Base-by-base conservation (phyloP, 2,797 vertebrate genomes). In the Schizopygopsis malacanthus region DNA sequence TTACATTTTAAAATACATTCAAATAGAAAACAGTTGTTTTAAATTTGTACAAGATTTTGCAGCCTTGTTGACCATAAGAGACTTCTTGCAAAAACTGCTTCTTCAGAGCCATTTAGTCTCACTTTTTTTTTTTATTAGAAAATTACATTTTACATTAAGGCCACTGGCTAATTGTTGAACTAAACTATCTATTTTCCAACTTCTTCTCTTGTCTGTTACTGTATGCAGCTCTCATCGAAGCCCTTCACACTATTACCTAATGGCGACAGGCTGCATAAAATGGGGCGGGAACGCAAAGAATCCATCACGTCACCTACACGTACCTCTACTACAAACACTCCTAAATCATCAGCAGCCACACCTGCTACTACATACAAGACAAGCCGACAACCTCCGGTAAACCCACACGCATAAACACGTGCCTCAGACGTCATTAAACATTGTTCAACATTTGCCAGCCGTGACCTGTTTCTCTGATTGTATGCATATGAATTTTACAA, bases 171-270 rank as follows among this genome's bases (percentile, higher is more conserved):
- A 67, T 56, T 72, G 28, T 65, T 72, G 33, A 25, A 25, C 3
- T 72, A 76, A 65, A 37, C n/a, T 81, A 9, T 84, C 4, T 72
- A 18, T 39, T 59, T 83, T 82, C 76, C 33, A 52, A 76, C 70
- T 71, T 72, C 75, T 81, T 77, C 7, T 79, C 65, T 77, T 15
- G 22, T 85, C 33, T 67, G 22, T 70, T 8, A 63, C 61, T 90
- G 54, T 87, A 22, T 92, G 56, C 85, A 99, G 98, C 93, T 96
- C 78, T 95, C 96, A 54, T 94, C 94, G 6, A 99, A 98, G 90
- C 96, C 96, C 77, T 93, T 93, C 54, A 97, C 95, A 2, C 87
- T 98, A 84, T 92, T 90, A 20, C 90, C 85, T 61, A 93, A 91
- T 50, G 25, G 84, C 11, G 91, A 87, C 94, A 96, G 86, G 63